A percentile compares a stretch with the other conserved stretches of the same genome.
These are phyloP conservation scores for Eulemur mongoz DNA, from an alignment of 2,797 vertebrate genomes.

Conservation along the genomic window DNA sequence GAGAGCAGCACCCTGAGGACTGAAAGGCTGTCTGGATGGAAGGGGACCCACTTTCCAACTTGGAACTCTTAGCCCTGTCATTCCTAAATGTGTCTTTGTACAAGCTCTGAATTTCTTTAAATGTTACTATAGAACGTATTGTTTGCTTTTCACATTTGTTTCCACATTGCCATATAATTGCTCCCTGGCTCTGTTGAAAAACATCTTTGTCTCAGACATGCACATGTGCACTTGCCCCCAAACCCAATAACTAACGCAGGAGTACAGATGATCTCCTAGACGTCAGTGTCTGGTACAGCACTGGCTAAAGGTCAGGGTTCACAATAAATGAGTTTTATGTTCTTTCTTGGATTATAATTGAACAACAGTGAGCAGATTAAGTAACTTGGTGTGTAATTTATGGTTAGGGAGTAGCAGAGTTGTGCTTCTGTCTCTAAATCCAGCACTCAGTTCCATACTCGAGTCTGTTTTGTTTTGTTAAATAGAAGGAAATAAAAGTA, in stretches of 20 bases:
- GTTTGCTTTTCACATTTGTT: constrained; percentile 30
- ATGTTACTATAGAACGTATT: not conserved
- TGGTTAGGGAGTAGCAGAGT: not conserved
- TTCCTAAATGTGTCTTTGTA: not conserved
- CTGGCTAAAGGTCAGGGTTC: not conserved
- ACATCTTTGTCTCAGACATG: not conserved
- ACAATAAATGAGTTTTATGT: not conserved
- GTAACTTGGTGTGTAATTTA: not conserved
- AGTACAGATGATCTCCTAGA: not conserved
- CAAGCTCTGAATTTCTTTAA: not conserved
- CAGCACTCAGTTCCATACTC: not conserved
- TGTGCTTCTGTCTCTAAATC: not conserved
- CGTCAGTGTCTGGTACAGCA: not conserved
- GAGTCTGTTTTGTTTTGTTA: not conserved
- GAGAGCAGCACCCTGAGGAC: not conserved
- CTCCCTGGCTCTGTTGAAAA: not conserved
- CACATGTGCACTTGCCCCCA: not conserved
- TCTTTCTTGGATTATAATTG: not conserved
- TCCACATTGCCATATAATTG: not conserved
- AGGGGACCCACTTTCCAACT: not conserved
- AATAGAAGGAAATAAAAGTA: not conserved
- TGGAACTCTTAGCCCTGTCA: not conserved
- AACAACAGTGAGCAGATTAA: not conserved
- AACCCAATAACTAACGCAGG: not conserved
- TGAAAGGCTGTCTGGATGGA: not conserved